Base-by-base conservation (phyloP, 1,140 invertebrate species). In the Physella acuta region DNA sequence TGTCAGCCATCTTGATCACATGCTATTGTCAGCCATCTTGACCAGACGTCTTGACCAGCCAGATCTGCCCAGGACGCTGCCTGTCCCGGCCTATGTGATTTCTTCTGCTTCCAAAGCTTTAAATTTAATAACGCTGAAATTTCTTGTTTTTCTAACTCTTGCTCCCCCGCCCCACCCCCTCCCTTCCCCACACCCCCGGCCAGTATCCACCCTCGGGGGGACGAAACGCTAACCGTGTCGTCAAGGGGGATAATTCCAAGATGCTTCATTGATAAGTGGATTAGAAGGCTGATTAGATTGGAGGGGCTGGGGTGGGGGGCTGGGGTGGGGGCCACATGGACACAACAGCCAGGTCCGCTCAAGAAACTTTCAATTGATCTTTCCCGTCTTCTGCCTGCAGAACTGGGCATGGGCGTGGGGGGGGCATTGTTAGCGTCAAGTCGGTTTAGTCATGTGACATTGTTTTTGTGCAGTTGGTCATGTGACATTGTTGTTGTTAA, bases 141-240 rank as follows among this genome's bases (percentile, higher is more conserved):
- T 34, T 24, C 31, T 28, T 61, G 59, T 61, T 61, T 61, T 61
- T 26, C 39, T 39, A 61, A 61, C 36, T 36, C 59, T 61, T 26
- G 36, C 20, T 36, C 1, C n/a, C 59, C 36, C 36, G 59, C 36
- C 59, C 36, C 26, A 8, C 36, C 37, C 28, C 36, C 37, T 44
- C 39, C 39, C 8, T 20, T 44, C 39, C 39, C 20, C 39, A 44
- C 39, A 11, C 39, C 39, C 39, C 39, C 8, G 39, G 39, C 8
- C 8, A 44, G 20, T 8, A 8, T 8, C 20, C 20, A 44, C 20
- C 8, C 8, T 44, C 20, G 39, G 39, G 39, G 39, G 39, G 39
- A 44, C 39, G 59, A 37, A 61, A 61, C 59, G 37, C 24, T 24
- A 61, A 61, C 30, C 16, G 3, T 20, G 36, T 36, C 24, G 36